Percentiles rank a stretch among this genome's conserved stretches.
Conservation (phyloP, 1,140 invertebrate genomes). For the Lucilia sericata region DNA sequence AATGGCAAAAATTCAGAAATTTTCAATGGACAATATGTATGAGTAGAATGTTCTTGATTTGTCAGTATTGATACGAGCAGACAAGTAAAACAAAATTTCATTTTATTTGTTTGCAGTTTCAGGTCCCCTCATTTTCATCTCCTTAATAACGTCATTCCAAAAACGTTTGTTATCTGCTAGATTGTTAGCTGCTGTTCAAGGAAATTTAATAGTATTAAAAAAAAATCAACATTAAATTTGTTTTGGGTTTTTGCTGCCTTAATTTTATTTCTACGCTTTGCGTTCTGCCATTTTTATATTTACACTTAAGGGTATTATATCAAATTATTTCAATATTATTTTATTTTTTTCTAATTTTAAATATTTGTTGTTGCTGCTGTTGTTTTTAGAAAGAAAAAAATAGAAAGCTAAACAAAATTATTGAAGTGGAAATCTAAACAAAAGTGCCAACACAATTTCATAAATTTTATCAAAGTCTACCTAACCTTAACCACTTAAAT, state of each 20-base stretch:
- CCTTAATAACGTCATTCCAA: too few relatives aligned
- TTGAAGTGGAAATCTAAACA: conserved; percentile 24
- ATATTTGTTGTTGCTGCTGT: background rate
- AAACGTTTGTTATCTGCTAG: too few relatives aligned
- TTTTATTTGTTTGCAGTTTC: background rate
- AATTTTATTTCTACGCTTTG: background rate
- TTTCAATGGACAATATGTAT: background rate
- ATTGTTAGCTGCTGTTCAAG: background rate
- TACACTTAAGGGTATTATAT: conserved; percentile 26
- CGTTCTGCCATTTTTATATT: background rate
- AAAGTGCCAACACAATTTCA: background rate
- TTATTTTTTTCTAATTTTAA: background rate
- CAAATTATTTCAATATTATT: conserved; percentile 23
- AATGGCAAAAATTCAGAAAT: background rate
- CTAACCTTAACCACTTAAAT: background rate
- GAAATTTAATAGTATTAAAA: conserved; percentile 4
- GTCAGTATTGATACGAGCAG: background rate
- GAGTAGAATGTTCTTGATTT: background rate
- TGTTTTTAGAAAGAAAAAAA: background rate
- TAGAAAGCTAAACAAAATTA: background rate
- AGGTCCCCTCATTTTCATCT: too few relatives aligned
- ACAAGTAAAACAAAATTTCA: background rate
- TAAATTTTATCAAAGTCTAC: background rate
- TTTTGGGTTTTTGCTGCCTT: conserved; percentile 1
- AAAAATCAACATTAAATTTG: background rate